Conservation (phyloP, 1,140 invertebrate species). For the Eriosoma lanigerum region DNA sequence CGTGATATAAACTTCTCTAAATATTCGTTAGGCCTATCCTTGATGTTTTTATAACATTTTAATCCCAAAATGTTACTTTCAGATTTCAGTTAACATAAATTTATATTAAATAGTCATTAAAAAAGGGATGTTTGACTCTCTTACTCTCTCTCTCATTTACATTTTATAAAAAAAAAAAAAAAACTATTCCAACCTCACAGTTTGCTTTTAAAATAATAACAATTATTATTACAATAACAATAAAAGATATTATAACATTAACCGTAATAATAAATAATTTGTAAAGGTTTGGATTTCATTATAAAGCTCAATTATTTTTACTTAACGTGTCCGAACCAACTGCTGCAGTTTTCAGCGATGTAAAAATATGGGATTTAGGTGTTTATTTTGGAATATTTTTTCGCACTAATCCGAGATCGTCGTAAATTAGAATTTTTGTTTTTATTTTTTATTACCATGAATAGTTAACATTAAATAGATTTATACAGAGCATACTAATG, state of each 20-base stretch:
- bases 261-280: conserved; percentile 29
- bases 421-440: neutral
- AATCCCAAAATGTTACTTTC: conserved; percentile 21
- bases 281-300: conserved; percentile 14
- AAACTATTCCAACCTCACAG: neutral
- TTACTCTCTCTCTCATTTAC: neutral
- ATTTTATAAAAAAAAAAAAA: conserved; percentile 6
- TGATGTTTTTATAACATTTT: conserved; percentile 6
- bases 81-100: neutral
- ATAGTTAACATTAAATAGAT: neutral
- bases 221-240: neutral
- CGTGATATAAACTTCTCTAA: neutral
- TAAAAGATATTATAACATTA: conserved; percentile 20
- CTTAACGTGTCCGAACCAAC: conserved; percentile 22
- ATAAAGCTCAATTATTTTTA: conserved; percentile 4
- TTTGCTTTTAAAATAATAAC: conserved; percentile 28
- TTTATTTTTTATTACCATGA: neutral
- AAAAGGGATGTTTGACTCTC: neutral
- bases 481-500: neutral
- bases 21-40: neutral
- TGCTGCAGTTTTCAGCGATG: neutral
- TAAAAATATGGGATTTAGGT: neutral
- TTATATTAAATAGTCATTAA: conserved; percentile 11
- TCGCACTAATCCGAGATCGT: neutral
- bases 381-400: neutral